These are phyloP conservation scores for Eupelmus urozonus DNA, from an alignment of 2,888 invertebrate genomes.

Conservation along the genomic window DNA sequence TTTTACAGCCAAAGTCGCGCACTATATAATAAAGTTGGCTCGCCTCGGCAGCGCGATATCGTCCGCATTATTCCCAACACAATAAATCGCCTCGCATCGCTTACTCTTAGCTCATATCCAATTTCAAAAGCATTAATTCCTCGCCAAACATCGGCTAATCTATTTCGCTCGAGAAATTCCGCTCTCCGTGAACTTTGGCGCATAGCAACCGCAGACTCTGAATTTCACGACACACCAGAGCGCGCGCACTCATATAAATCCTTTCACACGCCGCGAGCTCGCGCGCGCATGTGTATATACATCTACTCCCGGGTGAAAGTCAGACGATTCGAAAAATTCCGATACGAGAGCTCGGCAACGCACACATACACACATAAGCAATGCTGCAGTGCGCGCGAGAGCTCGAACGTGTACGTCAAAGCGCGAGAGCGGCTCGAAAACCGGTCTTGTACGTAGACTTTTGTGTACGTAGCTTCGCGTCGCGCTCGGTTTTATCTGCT, in stretches of 20 bases:
- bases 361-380: not conserved
- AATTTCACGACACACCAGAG: not conserved
- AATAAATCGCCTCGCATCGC: too few species aligned
- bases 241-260: slow-evolving; percentile 19
- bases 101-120: too few species aligned
- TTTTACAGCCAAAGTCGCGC: too few species aligned
- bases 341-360: slow-evolving; percentile 9
- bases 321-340: slow-evolving; percentile 56
- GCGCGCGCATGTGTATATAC: slow-evolving; percentile 1
- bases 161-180: too few species aligned
- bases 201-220: too few species aligned
- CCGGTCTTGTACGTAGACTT: slow-evolving; percentile 48
- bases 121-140: too few species aligned
- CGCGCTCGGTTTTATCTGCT: not conserved
- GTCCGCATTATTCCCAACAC: too few species aligned
- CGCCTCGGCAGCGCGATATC: too few species aligned
- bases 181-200: too few species aligned
- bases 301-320: slow-evolving; percentile 49
- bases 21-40: too few species aligned
- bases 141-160: too few species aligned
- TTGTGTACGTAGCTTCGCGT: not conserved
- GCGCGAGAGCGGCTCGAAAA: slow-evolving; percentile 14
- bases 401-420: slow-evolving; percentile 10
- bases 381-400: too few species aligned
- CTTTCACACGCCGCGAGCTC: slow-evolving; percentile 47